Conservation (phyloP, 2,113 vertebrate species). For the Trachemys scripta region DNA sequence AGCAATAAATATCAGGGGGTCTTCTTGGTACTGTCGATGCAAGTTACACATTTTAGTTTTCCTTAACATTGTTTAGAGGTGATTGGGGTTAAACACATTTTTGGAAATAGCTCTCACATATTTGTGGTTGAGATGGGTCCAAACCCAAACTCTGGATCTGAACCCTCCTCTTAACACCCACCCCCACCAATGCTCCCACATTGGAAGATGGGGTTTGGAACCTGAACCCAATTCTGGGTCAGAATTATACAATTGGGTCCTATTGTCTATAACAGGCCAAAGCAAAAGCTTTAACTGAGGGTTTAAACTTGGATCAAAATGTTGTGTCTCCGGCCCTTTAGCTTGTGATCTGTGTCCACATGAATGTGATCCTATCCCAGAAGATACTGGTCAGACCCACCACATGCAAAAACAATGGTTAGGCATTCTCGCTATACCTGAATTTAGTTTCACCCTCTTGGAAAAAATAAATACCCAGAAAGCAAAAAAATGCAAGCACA, state of each 20-base stretch:
- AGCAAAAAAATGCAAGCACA: not conserved
- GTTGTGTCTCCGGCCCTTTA: not conserved
- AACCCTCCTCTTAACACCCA: not conserved
- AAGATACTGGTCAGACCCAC: not conserved
- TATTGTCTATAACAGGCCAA: not conserved
- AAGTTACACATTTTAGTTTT: not conserved
- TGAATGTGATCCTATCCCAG: not conserved
- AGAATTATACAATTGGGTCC: not conserved
- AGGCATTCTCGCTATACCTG: not conserved
- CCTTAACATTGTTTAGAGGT: not conserved
- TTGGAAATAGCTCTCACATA: not conserved
- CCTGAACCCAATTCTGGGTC: not conserved
- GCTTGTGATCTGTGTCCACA: not conserved
- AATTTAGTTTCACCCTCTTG: not conserved
- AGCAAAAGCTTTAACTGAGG: not conserved
- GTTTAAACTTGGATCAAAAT: not conserved
- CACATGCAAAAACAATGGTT: not conserved
- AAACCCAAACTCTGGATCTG: not conserved
- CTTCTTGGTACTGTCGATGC: not conserved
- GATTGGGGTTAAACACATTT: not conserved
- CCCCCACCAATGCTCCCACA: not conserved
- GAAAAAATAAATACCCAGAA: not conserved
- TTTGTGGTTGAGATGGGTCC: not conserved
- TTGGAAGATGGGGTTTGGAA: not conserved
- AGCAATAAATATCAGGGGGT: not conserved